Base-by-base conservation (phyloP, 2,113 vertebrate species). In the Numenius arquata region DNA sequence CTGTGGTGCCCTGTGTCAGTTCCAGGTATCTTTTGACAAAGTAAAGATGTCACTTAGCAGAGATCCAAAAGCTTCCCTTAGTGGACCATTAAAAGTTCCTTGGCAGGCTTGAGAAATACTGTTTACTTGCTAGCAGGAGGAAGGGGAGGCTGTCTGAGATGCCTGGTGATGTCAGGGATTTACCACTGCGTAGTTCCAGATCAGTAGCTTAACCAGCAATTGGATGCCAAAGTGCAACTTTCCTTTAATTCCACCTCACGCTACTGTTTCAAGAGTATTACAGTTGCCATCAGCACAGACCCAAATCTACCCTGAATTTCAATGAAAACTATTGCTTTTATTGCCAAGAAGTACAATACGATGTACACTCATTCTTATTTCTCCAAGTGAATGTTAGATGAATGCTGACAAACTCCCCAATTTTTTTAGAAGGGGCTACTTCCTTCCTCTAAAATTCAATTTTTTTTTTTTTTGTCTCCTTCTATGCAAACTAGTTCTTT, bases 251-350 rank as follows among this genome's bases (percentile, higher is more conserved):
- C 75, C 91, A 85, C 84, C 43, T 78, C 30, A 29, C 5, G 16
- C 30, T 26, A n/a, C 77, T n/a, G 56, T 30, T 74, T 70, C 41
- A 55, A 15, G 74, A 71, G 30, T 38, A 75, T 74, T 85, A 58
- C 72, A 56, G 87, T 20, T 81, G 92, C 96, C 70, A 79, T 79
- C 81, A 91, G 88, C 7, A n/a, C 91, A 94, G 82, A 88, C 82
- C 43, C 66, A 36, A 74, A 74, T 21, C 91, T 75, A 85, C 86
- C 90, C 92, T 96, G 89, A 91, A 95, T 96, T 92, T 97, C 91
- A 55, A 50, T 78, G 94, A 76, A 93, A 96, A 97, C 94, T 90
- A 97, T 87, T 97, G 96, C 97, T 97, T 92, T 96, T 94, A 96
- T 93, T 88, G 96, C 96, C 95, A 84, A 48, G 38, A 43, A 75